phyloP scores from a whole-genome alignment of 2,797 vertebrate genomes.

The Diplodus puntazzo region DNA sequence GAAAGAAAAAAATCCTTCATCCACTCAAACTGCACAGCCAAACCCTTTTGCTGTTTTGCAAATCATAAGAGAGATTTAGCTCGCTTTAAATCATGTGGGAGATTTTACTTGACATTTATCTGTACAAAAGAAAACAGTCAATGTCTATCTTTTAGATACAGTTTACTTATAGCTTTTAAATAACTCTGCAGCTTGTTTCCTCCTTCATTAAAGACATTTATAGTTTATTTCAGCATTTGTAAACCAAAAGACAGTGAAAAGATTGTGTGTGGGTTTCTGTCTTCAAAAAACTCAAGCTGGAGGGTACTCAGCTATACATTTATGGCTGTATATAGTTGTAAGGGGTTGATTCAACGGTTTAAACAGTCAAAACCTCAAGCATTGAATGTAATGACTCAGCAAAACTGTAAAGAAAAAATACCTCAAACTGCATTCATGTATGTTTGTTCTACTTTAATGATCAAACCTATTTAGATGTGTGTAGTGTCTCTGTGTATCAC shows the following conservation, averaged over 20 bases:
- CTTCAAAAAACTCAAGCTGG: neutral
- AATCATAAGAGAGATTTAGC: neutral
- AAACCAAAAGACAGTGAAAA: constrained; percentile 13
- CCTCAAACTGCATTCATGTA: neutral
- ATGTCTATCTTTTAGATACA: neutral
- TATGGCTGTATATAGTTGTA: too few relatives aligned
- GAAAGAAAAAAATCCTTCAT: neutral
- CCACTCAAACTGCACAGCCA: neutral
- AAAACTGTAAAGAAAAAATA: neutral
- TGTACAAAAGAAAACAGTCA: neutral
- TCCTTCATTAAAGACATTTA: too few relatives aligned
- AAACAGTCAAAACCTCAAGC: neutral
- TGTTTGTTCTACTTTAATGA: neutral
- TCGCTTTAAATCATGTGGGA: neutral
- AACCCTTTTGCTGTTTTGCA: neutral
- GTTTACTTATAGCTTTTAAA: neutral
- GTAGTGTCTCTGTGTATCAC: neutral
- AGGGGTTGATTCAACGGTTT: neutral
- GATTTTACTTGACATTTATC: neutral
- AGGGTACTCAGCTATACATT: neutral
- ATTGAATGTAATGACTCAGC: neutral
- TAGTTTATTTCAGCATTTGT: too few relatives aligned
- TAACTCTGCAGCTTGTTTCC: too few relatives aligned
- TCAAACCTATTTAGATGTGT: neutral
- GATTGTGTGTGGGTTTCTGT: neutral